phyloP scores from a whole-genome alignment of 1,140 invertebrate genomes.

The Drosophila tsacasi region DNA sequence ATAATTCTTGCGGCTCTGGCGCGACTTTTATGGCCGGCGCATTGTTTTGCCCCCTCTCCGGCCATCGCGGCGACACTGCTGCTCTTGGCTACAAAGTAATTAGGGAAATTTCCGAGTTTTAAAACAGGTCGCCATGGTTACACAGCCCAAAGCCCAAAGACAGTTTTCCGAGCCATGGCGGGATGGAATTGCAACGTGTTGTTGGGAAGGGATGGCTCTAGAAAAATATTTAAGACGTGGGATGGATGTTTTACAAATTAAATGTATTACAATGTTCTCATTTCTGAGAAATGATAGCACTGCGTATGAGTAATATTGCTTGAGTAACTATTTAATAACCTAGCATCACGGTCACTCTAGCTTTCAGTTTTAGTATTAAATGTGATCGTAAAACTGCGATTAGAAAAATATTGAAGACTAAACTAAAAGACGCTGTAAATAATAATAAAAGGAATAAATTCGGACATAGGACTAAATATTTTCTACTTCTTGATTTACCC shows the following conservation, averaged over 20 bases:
- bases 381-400: too few relatives aligned
- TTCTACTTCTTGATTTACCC: too few relatives aligned
- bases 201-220: not conserved
- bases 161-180: not conserved
- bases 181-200: not conserved
- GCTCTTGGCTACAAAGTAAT: slow-evolving; percentile 75
- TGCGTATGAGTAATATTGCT: slow-evolving; percentile 21
- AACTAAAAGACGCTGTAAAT: too few relatives aligned
- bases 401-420: too few relatives aligned
- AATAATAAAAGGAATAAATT: too few relatives aligned
- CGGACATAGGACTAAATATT: too few relatives aligned
- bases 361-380: not conserved
- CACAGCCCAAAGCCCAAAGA: slow-evolving; percentile 23
- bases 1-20: slow-evolving; percentile 79
- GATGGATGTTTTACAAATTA: not conserved
- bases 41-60: slow-evolving; percentile 39
- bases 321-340: not conserved
- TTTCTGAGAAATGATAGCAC: not conserved
- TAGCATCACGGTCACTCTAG: too few relatives aligned
- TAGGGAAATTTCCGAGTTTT: slow-evolving; percentile 78
- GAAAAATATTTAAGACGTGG: not conserved
- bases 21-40: slow-evolving; percentile 75
- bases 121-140: slow-evolving; percentile 65
- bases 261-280: not conserved
- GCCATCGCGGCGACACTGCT: slow-evolving; percentile 20